These are phyloP conservation scores for Tipula unca DNA, from an alignment of 2,888 invertebrate genomes.

Conservation along the genomic window DNA sequence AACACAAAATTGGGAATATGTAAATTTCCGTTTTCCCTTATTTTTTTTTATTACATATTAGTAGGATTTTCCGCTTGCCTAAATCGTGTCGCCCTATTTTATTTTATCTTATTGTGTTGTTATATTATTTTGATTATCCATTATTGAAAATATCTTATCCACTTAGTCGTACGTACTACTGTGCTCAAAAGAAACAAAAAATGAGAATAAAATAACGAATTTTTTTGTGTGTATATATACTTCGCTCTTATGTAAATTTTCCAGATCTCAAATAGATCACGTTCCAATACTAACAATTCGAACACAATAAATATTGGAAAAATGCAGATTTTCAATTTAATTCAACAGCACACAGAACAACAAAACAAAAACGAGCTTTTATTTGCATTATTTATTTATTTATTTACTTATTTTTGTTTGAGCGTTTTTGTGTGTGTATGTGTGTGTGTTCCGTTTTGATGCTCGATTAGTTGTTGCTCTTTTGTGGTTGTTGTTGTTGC, in stretches of 20 bases:
- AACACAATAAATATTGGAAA: neutral
- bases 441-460: neutral
- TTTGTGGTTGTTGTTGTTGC: neutral
- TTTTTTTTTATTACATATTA: neutral
- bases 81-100: neutral
- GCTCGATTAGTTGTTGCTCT: neutral
- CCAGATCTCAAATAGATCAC: neutral
- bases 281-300: neutral
- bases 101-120: neutral
- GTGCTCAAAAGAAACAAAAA: neutral
- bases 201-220: neutral
- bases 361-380: neutral
- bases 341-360: neutral
- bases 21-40: neutral
- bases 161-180: neutral
- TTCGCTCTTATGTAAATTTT: neutral
- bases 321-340: conserved; percentile 1
- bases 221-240: neutral
- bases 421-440: neutral
- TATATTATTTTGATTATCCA: neutral
- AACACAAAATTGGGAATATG: neutral
- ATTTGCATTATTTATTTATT: neutral
- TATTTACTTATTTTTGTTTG: neutral
- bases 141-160: neutral
- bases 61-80: neutral